These are phyloP conservation scores for Atlantisia rogersi DNA, from an alignment of 2,113 vertebrate genomes.

Conservation along the genomic window DNA sequence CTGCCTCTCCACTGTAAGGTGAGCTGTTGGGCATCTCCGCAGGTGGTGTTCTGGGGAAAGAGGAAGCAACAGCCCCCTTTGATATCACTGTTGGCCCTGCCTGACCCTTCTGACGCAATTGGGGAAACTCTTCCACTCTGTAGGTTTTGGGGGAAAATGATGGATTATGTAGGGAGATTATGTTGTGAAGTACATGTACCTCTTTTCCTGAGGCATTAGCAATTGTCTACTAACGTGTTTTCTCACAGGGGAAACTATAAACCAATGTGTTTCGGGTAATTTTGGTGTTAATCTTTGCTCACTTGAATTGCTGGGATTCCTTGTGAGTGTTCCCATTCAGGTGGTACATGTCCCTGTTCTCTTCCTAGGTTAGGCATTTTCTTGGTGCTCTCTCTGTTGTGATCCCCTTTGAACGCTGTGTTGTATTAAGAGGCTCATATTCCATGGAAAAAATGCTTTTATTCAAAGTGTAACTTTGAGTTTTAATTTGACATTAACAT, in stretches of 20 bases:
- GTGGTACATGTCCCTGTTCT: neutral
- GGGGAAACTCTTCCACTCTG: neutral
- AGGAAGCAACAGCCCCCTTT: neutral
- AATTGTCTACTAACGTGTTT: neutral
- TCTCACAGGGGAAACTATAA: neutral
- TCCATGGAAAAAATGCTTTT: neutral
- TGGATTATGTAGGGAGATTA: neutral
- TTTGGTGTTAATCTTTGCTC: neutral
- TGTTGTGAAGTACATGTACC: neutral
- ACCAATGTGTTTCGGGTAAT: neutral
- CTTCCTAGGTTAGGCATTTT: neutral
- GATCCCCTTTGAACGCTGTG: neutral
- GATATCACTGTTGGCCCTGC: neutral
- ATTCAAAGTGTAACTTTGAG: neutral
- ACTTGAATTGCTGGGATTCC: neutral
- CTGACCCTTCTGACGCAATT: neutral
- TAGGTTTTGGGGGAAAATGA: neutral
- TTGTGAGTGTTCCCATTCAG: fast-evolving
- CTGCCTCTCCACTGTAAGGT: fast-evolving
- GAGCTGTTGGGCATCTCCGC: fast-evolving
- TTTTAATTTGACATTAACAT: neutral
- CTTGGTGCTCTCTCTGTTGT: neutral
- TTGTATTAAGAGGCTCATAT: fast-evolving
- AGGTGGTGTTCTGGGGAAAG: fast-evolving
- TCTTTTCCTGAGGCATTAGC: neutral